phyloP scores from a whole-genome alignment of 1,140 invertebrate genomes.

The Armadillidium nasatum region DNA sequence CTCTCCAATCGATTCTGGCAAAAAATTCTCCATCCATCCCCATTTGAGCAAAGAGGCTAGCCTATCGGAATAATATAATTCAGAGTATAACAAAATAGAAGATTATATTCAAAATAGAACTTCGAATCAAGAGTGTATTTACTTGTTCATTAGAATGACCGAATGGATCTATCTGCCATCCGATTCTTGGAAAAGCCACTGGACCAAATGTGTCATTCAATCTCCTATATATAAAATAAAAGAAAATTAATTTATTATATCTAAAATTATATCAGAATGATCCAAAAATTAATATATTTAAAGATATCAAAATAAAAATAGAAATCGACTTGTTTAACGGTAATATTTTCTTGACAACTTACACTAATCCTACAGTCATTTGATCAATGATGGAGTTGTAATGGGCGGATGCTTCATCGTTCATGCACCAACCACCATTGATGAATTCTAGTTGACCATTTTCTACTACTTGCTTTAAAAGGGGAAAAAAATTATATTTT shows the following conservation, averaged over 20 bases:
- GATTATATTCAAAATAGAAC: no score
- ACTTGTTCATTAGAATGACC: conserved; percentile 60
- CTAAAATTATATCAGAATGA: no score
- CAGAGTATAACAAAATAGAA: no score
- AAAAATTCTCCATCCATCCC: conserved; percentile 61
- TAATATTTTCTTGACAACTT: neutral
- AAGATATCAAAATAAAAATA: no score
- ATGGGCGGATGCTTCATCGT: conserved; percentile 87
- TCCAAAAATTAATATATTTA: no score
- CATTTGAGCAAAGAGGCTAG: conserved; percentile 58
- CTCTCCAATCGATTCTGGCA: conserved; percentile 59
- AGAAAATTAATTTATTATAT: no score
- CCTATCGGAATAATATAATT: conserved; percentile 51
- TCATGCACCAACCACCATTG: conserved; percentile 60
- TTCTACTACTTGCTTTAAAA: conserved; percentile 59
- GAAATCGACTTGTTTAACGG: no score
- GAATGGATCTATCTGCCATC: conserved; percentile 66
- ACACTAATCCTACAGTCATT: conserved; percentile 57
- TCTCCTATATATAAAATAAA: no score
- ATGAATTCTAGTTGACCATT: conserved; percentile 80
- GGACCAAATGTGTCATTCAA: conserved; percentile 58
- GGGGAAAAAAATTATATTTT: no score
- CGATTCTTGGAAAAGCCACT: conserved; percentile 56
- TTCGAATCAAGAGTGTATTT: neutral
- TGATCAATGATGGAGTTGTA: conserved; percentile 93